Base-by-base conservation (phyloP, 2,888 invertebrate genomes). In the Unio delphinus region DNA sequence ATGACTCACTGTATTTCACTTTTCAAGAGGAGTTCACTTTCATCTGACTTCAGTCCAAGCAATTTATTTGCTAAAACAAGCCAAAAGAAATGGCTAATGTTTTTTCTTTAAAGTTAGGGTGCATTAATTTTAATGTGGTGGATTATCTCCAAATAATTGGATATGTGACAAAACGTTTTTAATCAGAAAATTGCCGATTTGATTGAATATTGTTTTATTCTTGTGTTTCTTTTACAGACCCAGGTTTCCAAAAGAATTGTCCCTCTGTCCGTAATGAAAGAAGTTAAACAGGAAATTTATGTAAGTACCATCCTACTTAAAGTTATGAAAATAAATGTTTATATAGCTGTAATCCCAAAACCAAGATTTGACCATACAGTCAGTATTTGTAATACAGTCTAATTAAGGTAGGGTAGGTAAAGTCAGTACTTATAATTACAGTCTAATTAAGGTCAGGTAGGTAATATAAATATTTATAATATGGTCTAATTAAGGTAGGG, bases 221-320 rank as follows among this genome's bases (percentile, higher is more conserved):
- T 56, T 56, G 20, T 61, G 61, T n/a, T 64, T 68, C 59, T 65
- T 61, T 74, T 77, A 17, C 81, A 88, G 87, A 85, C 82, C 58
- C 83, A 83, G 63, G 81, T 87, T 15, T 88, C 88, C 17, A 88
- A 87, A 70, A 77, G 87, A 68, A 85, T 89, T 34, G 85, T 89
- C 8, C 88, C 89, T 17, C 72, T 88, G 23, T 79, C 82, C 26
- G 85, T 83, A 65, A 88, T 89, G 83, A 72, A 70, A 60, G 82
- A 85, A 67, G 87, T 88, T 23, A 62, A 5, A 11, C 45, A 45
- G 20, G 84, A 84, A 60, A 82, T 81, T 64, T 83, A 84, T 65
- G 81, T 86, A 61, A 83, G 45, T 45, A 45, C 8, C 15, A 15
- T 45, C 8, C 8, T 34, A 34, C 34, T 34, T 34, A 45, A 45